Evolutionary conservation across 2,797 vertebrate species (phyloP).

Genomic region (Pagetopsis macropterus): DNA sequence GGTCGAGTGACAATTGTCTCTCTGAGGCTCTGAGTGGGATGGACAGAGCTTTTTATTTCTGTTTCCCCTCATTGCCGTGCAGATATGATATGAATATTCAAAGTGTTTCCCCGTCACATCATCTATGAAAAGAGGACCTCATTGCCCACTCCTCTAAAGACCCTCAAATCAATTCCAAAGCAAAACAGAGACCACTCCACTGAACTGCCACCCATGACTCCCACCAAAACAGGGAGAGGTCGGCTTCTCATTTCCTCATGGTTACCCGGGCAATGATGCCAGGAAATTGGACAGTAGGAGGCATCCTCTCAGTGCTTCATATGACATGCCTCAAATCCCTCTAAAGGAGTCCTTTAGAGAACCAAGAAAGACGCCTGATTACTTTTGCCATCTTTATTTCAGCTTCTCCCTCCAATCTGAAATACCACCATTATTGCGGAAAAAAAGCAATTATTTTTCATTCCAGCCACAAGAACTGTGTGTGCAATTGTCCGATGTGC

Average conservation of each 20-base stretch:
- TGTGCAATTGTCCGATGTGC: slow-evolving; percentile 14
- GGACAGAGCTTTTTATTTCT: background rate
- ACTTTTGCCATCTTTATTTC: slow-evolving; percentile 68
- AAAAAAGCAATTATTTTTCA: slow-evolving; percentile 64
- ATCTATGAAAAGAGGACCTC: slow-evolving; percentile 20
- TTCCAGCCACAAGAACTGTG: slow-evolving; percentile 18
- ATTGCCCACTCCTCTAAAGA: slow-evolving; percentile 28
- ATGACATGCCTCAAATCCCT: slow-evolving; percentile 64
- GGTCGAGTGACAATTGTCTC: slow-evolving; percentile 34
- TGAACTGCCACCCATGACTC: slow-evolving; percentile 53
- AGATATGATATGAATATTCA: slow-evolving; percentile 29
- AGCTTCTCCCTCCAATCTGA: slow-evolving; percentile 33
- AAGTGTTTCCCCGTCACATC: slow-evolving; percentile 8
- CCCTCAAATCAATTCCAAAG: slow-evolving; percentile 43
- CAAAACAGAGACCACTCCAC: slow-evolving; percentile 47
- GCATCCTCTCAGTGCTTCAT: slow-evolving; percentile 54
- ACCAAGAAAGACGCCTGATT: slow-evolving; percentile 64
- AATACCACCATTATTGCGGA: slow-evolving; percentile 24
- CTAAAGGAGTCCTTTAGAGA: slow-evolving; percentile 57
- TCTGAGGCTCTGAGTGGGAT: background rate
- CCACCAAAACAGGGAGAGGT: slow-evolving; percentile 56
- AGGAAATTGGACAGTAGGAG: slow-evolving; percentile 72
- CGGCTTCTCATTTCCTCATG: slow-evolving; percentile 72
- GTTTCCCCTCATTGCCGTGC: background rate
- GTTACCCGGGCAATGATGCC: slow-evolving; percentile 78